phyloP scores from a whole-genome alignment of 1,140 invertebrate genomes.

The Polyergus mexicanus region DNA sequence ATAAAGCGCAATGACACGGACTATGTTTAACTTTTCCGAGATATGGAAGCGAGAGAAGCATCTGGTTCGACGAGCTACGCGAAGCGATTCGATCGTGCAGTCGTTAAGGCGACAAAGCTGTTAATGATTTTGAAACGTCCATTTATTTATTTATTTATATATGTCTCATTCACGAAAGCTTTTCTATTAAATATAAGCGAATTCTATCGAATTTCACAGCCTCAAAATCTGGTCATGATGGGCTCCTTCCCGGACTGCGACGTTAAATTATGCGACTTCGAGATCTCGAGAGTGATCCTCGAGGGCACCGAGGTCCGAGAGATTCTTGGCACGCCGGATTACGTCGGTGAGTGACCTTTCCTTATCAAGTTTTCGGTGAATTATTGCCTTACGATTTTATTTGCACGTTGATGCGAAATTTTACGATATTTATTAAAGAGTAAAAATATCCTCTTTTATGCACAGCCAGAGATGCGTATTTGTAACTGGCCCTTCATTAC shows the following conservation, averaged over 20 bases:
- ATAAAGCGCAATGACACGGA: conserved; percentile 13
- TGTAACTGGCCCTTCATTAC: not conserved
- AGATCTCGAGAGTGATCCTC: conserved; percentile 90
- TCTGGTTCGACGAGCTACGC: conserved; percentile 1
- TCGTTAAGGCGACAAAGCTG: not conserved
- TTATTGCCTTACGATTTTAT: not conserved
- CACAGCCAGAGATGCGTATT: too few relatives aligned
- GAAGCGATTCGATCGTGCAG: not conserved
- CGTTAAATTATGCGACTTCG: conserved; percentile 93
- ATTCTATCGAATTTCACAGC: conserved; percentile 85
- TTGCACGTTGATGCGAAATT: not conserved
- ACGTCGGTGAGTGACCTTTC: conserved; percentile 89
- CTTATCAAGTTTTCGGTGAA: not conserved
- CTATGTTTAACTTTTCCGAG: not conserved
- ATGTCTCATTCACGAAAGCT: too few relatives aligned
- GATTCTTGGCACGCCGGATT: conserved; percentile 93
- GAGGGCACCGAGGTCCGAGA: conserved; percentile 91
- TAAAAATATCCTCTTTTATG: not conserved
- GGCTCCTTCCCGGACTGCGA: conserved; percentile 90
- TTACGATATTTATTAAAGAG: not conserved
- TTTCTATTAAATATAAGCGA: not conserved
- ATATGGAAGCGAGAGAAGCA: not conserved
- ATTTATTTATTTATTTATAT: too few relatives aligned
- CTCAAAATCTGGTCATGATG: conserved; percentile 92
- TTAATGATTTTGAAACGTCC: not conserved